A percentile compares a stretch with the other conserved stretches of the same genome.
Conservation (phyloP, 1,140 invertebrate species). For the Hestina assimilis region DNA sequence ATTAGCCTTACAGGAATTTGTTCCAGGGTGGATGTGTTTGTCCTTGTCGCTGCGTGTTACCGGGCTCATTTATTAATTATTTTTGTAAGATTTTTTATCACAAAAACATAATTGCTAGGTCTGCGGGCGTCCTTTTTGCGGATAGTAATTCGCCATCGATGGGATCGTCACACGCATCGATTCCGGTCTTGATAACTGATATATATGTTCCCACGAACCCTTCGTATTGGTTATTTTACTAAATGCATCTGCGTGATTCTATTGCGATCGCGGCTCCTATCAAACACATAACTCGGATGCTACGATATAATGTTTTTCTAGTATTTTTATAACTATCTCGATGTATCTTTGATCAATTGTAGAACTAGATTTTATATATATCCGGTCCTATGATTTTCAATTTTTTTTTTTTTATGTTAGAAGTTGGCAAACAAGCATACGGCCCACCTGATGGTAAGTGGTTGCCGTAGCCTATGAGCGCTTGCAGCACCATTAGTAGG, state of each 20-base stretch:
- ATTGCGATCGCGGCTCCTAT: conserved; percentile 17
- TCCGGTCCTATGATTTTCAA: too few relatives aligned
- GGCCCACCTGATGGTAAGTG: too few relatives aligned
- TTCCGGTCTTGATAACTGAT: conserved; percentile 18
- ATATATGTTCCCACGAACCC: conserved; percentile 26
- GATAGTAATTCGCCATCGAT: conserved; percentile 12
- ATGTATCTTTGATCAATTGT: neutral
- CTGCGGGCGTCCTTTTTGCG: neutral
- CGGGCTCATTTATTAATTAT: too few relatives aligned
- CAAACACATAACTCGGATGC: neutral
- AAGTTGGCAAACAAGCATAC: too few relatives aligned
- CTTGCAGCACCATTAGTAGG: too few relatives aligned
- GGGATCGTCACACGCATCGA: conserved; percentile 30
- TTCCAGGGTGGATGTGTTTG: too few relatives aligned
- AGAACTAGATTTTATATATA: neutral
- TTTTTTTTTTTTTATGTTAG: too few relatives aligned
- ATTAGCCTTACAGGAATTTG: too few relatives aligned
- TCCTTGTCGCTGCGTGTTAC: too few relatives aligned
- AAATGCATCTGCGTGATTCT: conserved; percentile 29
- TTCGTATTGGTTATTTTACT: conserved; percentile 24
- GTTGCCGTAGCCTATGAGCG: too few relatives aligned
- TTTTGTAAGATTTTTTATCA: too few relatives aligned
- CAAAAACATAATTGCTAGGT: neutral
- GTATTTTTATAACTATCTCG: neutral
- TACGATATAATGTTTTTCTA: neutral